Conservation (phyloP, 2,113 vertebrate genomes). For the Aplodontia rufa region DNA sequence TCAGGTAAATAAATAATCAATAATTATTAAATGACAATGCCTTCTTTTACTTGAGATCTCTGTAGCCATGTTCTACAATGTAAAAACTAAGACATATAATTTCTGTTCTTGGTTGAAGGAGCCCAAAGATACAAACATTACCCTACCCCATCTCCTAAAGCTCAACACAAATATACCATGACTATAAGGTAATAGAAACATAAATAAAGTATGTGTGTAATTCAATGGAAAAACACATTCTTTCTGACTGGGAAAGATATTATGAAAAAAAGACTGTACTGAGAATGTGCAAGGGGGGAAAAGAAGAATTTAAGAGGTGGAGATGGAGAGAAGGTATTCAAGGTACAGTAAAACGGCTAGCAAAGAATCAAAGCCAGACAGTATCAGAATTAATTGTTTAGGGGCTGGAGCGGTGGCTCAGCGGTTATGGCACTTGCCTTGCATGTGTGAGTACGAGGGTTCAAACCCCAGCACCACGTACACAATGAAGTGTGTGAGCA, state of each 20-base stretch:
- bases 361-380: slow-evolving; percentile 26
- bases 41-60: not conserved
- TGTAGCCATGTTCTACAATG: not conserved
- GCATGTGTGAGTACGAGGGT: too few species aligned
- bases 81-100: slow-evolving; percentile 47
- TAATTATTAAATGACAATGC: not conserved
- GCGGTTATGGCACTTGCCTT: too few species aligned
- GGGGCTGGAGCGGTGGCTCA: too few species aligned
- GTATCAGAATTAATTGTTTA: not conserved
- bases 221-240: slow-evolving; percentile 32
- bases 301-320: not conserved
- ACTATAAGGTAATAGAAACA: not conserved
- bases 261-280: not conserved
- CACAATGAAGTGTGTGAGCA: too few species aligned
- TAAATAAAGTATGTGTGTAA: not conserved
- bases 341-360: not conserved
- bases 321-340: not conserved
- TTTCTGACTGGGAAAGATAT: not conserved
- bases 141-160: not conserved
- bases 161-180: not conserved
- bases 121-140: not conserved
- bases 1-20: not conserved
- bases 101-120: slow-evolving; percentile 32
- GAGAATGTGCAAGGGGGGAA: not conserved
- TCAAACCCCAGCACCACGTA: too few species aligned